Percentiles rank a stretch among this genome's conserved stretches.
Evolutionary conservation across 2,113 vertebrate genomes (phyloP).

Genomic region (Corythoichthys haematopterus): DNA sequence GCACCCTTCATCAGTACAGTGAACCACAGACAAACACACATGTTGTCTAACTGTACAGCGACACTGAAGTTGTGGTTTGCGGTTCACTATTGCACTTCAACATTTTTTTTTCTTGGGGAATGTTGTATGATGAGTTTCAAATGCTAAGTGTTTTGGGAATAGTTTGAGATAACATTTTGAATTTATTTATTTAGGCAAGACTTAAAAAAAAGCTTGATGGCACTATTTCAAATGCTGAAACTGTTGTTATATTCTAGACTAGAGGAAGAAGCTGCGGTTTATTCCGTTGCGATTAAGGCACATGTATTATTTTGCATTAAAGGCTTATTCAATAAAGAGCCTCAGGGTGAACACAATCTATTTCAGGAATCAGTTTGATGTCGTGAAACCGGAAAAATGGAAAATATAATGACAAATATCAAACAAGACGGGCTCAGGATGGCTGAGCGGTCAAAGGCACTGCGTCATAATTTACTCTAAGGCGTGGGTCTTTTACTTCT

Average conservation of each 20-base stretch:
- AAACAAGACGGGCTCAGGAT: neutral
- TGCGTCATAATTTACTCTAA: neutral
- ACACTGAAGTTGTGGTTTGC: no score
- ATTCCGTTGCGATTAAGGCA: neutral
- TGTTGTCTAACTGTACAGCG: no score
- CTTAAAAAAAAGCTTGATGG: neutral
- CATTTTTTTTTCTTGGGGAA: no score
- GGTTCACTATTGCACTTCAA: no score
- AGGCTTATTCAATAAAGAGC: neutral
- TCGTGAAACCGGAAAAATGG: neutral
- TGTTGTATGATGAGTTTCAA: no score
- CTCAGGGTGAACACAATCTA: neutral
- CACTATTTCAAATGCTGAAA: neutral
- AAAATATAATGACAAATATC: neutral
- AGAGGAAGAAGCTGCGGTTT: neutral
- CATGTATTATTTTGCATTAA: neutral
- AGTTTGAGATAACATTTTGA: no score
- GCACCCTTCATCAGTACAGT: neutral
- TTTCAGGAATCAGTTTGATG: neutral
- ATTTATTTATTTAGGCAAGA: no score
- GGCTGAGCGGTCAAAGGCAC: neutral
- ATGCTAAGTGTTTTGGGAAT: no score
- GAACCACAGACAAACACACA: constrained; percentile 3
- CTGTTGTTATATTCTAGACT: neutral
- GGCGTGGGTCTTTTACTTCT: neutral